These are phyloP conservation scores for Rhingia rostrata DNA, from an alignment of 2,888 invertebrate species.

Conservation along the genomic window DNA sequence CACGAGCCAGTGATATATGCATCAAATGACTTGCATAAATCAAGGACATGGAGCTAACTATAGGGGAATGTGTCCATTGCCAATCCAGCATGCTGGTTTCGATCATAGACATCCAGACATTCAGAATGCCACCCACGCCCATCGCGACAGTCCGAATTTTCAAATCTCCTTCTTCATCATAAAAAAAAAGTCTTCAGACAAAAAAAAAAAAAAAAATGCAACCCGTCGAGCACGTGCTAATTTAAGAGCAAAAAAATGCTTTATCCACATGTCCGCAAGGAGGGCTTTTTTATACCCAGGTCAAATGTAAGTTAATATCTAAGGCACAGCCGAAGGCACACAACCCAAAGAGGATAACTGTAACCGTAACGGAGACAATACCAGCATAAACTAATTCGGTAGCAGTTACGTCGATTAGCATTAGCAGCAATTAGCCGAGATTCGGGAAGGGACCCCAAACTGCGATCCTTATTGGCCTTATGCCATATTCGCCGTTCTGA, in stretches of 20 bases:
- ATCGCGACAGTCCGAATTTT: neutral
- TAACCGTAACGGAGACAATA: slow-evolving; percentile 72
- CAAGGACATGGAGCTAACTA: neutral
- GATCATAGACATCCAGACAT: neutral
- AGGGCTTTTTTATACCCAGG: slow-evolving; percentile 2
- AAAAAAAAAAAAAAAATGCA: slow-evolving; percentile 36
- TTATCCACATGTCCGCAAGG: slow-evolving; percentile 51
- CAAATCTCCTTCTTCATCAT: slow-evolving; percentile 16
- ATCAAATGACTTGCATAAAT: slow-evolving; percentile 35
- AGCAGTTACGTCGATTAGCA: slow-evolving; percentile 74
- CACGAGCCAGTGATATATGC: slow-evolving; percentile 31
- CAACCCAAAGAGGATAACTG: slow-evolving; percentile 59
- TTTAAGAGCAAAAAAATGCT: slow-evolving; percentile 58
- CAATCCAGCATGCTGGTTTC: neutral
- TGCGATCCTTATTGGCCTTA: slow-evolving; percentile 55
- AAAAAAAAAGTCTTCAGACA: slow-evolving; percentile 15
- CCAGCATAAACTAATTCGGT: slow-evolving; percentile 71
- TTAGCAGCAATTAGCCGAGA: slow-evolving; percentile 66
- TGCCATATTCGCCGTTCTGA: slow-evolving; percentile 41
- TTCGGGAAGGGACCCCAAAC: slow-evolving; percentile 38
- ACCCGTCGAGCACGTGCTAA: slow-evolving; percentile 68
- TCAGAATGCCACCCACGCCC: slow-evolving; percentile 13
- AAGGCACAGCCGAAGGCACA: slow-evolving; percentile 14
- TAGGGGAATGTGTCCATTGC: neutral
- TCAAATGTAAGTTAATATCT: slow-evolving; percentile 47